Percentiles rank a stretch among this genome's conserved stretches.
phyloP scores from a whole-genome alignment of 2,888 invertebrate species.

The Rutpela maculata region DNA sequence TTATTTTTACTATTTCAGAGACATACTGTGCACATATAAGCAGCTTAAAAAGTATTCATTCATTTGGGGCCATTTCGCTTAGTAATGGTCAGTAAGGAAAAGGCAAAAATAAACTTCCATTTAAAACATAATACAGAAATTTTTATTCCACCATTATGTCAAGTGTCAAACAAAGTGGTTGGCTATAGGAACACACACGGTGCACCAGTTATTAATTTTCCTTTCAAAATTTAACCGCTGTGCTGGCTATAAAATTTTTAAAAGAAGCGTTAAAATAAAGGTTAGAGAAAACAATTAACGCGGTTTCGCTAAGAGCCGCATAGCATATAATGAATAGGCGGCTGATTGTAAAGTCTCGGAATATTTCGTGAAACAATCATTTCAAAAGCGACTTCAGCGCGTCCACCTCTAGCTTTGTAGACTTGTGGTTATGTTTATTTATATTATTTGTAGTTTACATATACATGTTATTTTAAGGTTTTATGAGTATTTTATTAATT shows the following conservation, averaged over 20 bases:
- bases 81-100: too few relatives aligned
- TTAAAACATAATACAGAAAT: background rate
- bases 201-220: slow-evolving; percentile 2
- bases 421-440: slow-evolving; percentile 34
- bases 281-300: slow-evolving; percentile 56
- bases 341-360: slow-evolving; percentile 46
- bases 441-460: slow-evolving; percentile 33
- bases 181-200: slow-evolving; percentile 10
- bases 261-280: slow-evolving; percentile 28
- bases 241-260: slow-evolving; percentile 31
- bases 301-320: slow-evolving; percentile 50
- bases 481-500: slow-evolving; percentile 35
- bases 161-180: background rate
- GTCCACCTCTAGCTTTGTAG: slow-evolving; percentile 17
- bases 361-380: slow-evolving; percentile 47
- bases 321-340: slow-evolving; percentile 52
- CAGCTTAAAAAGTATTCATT: too few relatives aligned
- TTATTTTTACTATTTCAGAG: too few relatives aligned
- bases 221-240: slow-evolving; percentile 25
- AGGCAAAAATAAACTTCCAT: too few relatives aligned
- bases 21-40: too few relatives aligned
- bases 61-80: too few relatives aligned
- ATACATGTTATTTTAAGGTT: slow-evolving; percentile 33
- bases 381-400: slow-evolving; percentile 44
- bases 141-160: background rate